A percentile compares a stretch with the other conserved stretches of the same genome.
phyloP scores from a whole-genome alignment of 2,888 invertebrate species.

The Dynastes hyllus region DNA sequence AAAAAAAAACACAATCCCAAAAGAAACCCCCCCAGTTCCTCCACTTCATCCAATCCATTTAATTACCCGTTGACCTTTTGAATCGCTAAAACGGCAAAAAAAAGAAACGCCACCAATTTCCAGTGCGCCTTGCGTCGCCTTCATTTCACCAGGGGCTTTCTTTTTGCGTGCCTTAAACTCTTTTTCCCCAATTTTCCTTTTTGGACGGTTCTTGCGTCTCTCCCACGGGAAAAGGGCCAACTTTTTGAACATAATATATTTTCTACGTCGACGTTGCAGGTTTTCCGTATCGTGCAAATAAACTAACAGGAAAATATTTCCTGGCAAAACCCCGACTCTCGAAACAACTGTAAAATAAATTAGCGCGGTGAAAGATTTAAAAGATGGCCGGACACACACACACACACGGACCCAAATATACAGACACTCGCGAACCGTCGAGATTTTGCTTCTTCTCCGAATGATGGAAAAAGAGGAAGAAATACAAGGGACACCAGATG shows the following conservation, averaged over 20 bases:
- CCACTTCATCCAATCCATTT: slow-evolving; percentile 12
- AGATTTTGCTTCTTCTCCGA: slow-evolving; percentile 15
- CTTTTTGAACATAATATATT: slow-evolving; percentile 41
- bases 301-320: slow-evolving; percentile 44
- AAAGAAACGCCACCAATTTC: neutral
- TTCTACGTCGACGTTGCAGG: slow-evolving; percentile 8
- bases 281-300: slow-evolving; percentile 42
- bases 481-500: neutral
- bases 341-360: slow-evolving; percentile 46
- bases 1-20: too few species aligned
- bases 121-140: neutral
- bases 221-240: slow-evolving; percentile 14
- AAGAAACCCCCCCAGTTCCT: neutral
- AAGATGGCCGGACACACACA: slow-evolving; percentile 36
- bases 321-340: slow-evolving; percentile 4
- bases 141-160: slow-evolving; percentile 16
- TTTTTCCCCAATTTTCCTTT: too few species aligned
- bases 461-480: neutral
- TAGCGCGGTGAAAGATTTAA: slow-evolving; percentile 44
- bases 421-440: slow-evolving; percentile 19
- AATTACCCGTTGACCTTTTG: slow-evolving; percentile 9
- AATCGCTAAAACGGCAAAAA: neutral
- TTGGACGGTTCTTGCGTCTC: neutral
- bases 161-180: too few species aligned
- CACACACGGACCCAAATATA: slow-evolving; percentile 6